phyloP scores from a whole-genome alignment of 2,888 invertebrate genomes.

The Luperina testacea region DNA sequence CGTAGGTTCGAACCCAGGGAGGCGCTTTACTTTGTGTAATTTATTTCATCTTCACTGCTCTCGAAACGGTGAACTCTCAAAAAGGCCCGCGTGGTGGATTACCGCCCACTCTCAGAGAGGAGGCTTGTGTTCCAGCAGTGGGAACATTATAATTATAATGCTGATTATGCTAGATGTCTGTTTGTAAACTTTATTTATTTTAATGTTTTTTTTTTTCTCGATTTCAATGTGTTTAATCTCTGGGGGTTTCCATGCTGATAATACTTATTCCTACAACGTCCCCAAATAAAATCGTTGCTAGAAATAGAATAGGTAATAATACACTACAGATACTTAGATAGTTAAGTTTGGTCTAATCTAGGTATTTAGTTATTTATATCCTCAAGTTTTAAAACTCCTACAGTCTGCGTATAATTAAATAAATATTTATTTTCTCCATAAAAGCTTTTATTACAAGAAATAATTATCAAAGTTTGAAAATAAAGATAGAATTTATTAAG shows the following conservation, averaged over 20 bases:
- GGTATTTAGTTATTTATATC: conserved; percentile 5
- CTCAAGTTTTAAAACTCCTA: conserved; percentile 5
- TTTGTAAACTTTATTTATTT: not conserved
- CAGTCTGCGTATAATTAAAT: conserved; percentile 12
- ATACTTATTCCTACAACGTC: not conserved
- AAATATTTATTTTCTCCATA: conserved; percentile 14
- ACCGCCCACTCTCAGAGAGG: no score
- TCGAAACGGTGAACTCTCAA: no score
- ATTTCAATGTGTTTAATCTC: not conserved
- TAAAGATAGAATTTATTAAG: conserved; percentile 23
- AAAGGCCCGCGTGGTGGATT: no score
- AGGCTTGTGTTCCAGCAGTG: not conserved
- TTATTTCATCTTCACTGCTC: no score
- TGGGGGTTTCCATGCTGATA: not conserved
- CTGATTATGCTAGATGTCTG: not conserved
- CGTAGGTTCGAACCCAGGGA: no score
- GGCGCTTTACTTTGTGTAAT: no score
- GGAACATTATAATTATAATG: not conserved
- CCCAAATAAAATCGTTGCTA: not conserved
- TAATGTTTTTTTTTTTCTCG: not conserved
- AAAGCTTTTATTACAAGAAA: conserved; percentile 28
- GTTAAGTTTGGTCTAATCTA: not conserved
- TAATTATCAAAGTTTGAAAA: conserved; percentile 42
- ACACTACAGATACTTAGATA: not conserved
- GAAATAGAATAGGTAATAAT: not conserved